A percentile compares a stretch with the other conserved stretches of the same genome.
Conservation (phyloP, 2,797 vertebrate species). For the Taeniopygia guttata region DNA sequence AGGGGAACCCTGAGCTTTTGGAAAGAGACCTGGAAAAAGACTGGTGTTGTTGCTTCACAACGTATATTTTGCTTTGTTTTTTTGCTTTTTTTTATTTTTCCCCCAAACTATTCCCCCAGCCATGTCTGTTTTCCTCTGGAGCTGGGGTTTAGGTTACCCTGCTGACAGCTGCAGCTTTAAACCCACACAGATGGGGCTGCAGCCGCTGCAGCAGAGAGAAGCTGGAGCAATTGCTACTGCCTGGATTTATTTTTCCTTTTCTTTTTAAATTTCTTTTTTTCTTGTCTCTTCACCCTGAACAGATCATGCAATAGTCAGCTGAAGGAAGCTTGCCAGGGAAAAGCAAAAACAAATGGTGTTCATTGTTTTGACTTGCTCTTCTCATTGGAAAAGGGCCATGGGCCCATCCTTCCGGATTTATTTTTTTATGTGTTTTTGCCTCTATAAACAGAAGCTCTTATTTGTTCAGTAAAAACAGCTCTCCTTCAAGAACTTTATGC, state of each 20-base stretch:
- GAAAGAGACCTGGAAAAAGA: neutral
- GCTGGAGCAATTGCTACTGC: neutral
- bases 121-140: neutral
- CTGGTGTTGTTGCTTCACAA: neutral
- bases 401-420: slow-evolving; percentile 21
- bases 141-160: neutral
- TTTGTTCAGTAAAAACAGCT: slow-evolving; percentile 36
- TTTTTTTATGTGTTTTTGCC: slow-evolving; percentile 31
- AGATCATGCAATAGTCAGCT: slow-evolving; percentile 5
- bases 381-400: slow-evolving; percentile 29
- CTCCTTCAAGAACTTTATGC: neutral
- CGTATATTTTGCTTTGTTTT: neutral
- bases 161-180: slow-evolving; percentile 7
- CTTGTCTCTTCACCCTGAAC: neutral
- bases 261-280: neutral
- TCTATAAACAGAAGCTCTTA: slow-evolving; percentile 58
- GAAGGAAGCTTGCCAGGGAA: slow-evolving; percentile 30
- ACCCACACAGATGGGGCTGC: neutral
- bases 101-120: neutral
- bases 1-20: neutral
- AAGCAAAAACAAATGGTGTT: slow-evolving; percentile 45
- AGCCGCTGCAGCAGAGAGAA: neutral
- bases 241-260: neutral
- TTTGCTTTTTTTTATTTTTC: rapidly evolving
- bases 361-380: slow-evolving; percentile 57